Evolutionary conservation across 2,888 invertebrate genomes (phyloP).

Genomic region (Platycnemis pennipes): DNA sequence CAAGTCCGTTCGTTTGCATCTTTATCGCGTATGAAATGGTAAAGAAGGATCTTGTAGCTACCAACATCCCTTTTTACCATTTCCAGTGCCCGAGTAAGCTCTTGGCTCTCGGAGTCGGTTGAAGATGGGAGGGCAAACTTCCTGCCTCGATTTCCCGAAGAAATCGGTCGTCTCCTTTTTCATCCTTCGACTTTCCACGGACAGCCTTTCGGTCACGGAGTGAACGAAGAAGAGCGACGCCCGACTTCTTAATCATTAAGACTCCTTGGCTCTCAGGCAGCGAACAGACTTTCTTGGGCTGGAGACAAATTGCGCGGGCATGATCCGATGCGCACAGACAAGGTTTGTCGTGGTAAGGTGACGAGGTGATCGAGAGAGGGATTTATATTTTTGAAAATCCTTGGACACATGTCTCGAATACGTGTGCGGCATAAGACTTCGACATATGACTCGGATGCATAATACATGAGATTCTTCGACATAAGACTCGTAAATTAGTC

Average conservation of each 20-base stretch:
- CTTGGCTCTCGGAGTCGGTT: too few relatives aligned
- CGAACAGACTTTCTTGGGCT: not conserved
- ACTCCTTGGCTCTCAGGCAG: not conserved
- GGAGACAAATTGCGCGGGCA: not conserved
- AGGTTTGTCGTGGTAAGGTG: not conserved
- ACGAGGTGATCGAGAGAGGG: not conserved
- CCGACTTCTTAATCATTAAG: slow-evolving; percentile 17
- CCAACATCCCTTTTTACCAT: too few relatives aligned
- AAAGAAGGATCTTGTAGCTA: too few relatives aligned
- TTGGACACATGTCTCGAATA: too few relatives aligned
- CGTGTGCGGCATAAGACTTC: too few relatives aligned
- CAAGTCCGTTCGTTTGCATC: too few relatives aligned
- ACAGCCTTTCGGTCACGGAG: not conserved
- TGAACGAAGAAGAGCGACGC: not conserved
- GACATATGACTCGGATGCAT: too few relatives aligned
- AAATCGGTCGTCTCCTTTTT: not conserved
- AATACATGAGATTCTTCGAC: too few relatives aligned
- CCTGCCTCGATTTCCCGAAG: not conserved
- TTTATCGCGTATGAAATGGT: too few relatives aligned
- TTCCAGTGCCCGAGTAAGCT: too few relatives aligned
- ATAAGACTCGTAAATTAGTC: too few relatives aligned
- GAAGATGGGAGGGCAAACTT: not conserved
- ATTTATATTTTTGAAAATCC: not conserved
- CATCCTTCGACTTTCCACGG: not conserved
- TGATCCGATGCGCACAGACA: not conserved